These are phyloP conservation scores for Dasysyrphus tricinctus DNA, from an alignment of 2,888 invertebrate species.

Conservation along the genomic window DNA sequence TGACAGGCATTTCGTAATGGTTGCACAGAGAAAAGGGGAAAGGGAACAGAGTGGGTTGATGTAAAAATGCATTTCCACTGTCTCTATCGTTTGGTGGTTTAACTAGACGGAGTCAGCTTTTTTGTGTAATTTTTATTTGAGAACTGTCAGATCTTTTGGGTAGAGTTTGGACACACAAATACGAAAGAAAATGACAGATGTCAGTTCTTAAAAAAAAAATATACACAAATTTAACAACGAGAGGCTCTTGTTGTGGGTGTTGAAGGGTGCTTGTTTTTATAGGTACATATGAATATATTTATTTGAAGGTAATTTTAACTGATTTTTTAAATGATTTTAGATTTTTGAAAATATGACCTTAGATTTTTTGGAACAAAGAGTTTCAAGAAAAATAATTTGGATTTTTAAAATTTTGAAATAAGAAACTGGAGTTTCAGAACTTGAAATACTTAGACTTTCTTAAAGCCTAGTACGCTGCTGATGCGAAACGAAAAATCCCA, in stretches of 20 bases:
- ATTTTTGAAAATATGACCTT: too few relatives aligned
- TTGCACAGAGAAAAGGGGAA: background rate
- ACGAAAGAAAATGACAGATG: slow-evolving; percentile 57
- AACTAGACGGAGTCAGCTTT: slow-evolving; percentile 1
- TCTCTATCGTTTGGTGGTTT: slow-evolving; percentile 33
- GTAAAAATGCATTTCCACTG: slow-evolving; percentile 63
- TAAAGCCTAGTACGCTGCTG: too few relatives aligned
- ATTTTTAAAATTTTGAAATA: too few relatives aligned
- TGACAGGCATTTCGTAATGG: slow-evolving; percentile 57
- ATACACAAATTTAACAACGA: background rate
- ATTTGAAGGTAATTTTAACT: background rate
- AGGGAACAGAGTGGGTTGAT: background rate
- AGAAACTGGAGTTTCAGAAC: too few relatives aligned
- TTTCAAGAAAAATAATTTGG: too few relatives aligned
- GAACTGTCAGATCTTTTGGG: slow-evolving; percentile 59
- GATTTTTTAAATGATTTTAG: too few relatives aligned
- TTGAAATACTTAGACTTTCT: too few relatives aligned
- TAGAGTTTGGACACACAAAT: slow-evolving; percentile 50
- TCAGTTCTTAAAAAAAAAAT: slow-evolving; percentile 26
- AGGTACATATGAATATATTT: background rate
- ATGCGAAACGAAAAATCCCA: too few relatives aligned
- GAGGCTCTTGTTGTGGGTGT: background rate
- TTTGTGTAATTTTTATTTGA: slow-evolving; percentile 48
- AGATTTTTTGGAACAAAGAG: too few relatives aligned
- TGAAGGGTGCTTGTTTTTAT: background rate